Conservation (phyloP, 2,797 vertebrate species). For the Podargus strigoides region DNA sequence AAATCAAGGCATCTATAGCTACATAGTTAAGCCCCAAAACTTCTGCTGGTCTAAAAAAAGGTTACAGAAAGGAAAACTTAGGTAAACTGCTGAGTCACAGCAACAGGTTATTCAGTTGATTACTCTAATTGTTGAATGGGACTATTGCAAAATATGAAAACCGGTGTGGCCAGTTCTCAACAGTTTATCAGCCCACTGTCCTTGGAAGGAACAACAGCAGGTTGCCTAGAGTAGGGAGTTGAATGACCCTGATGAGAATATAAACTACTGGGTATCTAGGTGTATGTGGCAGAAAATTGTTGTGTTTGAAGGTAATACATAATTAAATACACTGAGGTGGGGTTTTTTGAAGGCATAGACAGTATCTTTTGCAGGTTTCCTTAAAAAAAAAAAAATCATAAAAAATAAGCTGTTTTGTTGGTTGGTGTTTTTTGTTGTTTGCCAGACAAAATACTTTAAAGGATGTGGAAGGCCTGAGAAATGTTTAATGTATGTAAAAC, state of each 20-base stretch:
- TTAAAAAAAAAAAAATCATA: neutral
- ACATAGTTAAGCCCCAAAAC: neutral
- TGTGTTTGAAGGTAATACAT: neutral
- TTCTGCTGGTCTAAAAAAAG: neutral
- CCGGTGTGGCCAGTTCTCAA: neutral
- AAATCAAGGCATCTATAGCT: neutral
- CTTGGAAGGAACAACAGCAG: neutral
- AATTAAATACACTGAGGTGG: neutral
- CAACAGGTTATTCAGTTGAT: neutral
- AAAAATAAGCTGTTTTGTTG: neutral
- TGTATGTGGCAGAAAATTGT: neutral
- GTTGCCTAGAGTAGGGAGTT: neutral
- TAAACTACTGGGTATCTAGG: neutral
- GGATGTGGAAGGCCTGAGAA: neutral
- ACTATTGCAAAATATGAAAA: conserved; percentile 9
- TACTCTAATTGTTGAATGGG: conserved; percentile 8
- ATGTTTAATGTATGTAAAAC: neutral
- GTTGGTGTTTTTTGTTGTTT: no score
- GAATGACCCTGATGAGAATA: neutral
- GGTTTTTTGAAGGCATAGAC: neutral
- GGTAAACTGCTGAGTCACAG: conserved; percentile 48
- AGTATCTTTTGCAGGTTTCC: neutral
- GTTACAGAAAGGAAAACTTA: conserved; percentile 35
- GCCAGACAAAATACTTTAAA: neutral
- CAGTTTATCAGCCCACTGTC: neutral